These are phyloP conservation scores for Pseudochromis fuscus DNA, from an alignment of 2,797 vertebrate species.

Conservation along the genomic window DNA sequence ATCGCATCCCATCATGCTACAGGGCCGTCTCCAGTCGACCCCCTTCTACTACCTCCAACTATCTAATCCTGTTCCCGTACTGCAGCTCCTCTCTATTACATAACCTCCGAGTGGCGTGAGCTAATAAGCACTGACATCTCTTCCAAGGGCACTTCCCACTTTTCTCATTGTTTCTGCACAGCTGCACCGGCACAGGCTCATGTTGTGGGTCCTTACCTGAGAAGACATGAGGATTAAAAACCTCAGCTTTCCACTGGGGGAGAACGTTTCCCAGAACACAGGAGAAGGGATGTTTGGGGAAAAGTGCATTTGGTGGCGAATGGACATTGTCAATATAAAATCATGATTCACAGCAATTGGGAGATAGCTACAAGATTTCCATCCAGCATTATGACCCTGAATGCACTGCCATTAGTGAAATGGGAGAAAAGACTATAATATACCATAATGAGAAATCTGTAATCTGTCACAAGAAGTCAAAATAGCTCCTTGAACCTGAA, in stretches of 20 bases:
- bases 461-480: not conserved
- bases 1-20: conserved; percentile 42
- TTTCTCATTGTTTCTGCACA: conserved; percentile 38
- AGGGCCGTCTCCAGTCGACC: not conserved
- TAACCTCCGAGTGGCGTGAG: conserved; percentile 62
- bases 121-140: conserved; percentile 60
- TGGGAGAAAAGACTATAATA: not conserved
- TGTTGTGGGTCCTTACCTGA: conserved; percentile 32
- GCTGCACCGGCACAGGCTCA: conserved; percentile 19
- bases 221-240: conserved; percentile 24
- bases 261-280: not conserved
- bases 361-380: not conserved
- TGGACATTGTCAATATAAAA: not conserved
- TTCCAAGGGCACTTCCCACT: conserved; percentile 43
- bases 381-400: not conserved
- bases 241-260: not conserved
- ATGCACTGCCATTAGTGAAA: not conserved
- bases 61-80: conserved; percentile 40
- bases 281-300: not conserved
- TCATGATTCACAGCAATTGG: not conserved
- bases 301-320: not conserved
- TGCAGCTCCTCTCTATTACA: conserved; percentile 61
- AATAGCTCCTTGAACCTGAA: not conserved
- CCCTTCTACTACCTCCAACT: conserved; percentile 12
- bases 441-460: not conserved